Evolutionary conservation across 1,140 invertebrate species (phyloP), one percentile per base, ranked within the genome.

Genomic region (Heliconius melpomene): DNA sequence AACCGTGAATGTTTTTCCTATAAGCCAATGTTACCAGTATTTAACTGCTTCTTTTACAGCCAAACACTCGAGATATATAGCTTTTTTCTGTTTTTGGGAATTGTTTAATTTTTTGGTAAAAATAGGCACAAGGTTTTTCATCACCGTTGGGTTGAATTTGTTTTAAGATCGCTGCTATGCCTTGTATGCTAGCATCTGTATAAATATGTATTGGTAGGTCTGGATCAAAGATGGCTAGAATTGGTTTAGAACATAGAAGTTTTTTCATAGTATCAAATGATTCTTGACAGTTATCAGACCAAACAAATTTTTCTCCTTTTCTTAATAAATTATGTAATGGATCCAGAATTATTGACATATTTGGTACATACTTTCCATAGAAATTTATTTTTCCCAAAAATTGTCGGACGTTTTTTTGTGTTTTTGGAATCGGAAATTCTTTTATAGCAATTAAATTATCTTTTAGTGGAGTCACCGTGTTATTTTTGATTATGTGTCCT

Each of bases 381-480:
- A 66, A 66, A 20, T 66, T 66, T 13, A 66, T 66, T 66, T 66
- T 66, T 66, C 57, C 57, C 20, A 66, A 20, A 66, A 66, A 66
- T 20, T 66, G 57, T 66, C 57, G 13, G 20, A 66, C 57, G 20
- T 66, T 66, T 66, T 66, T 66, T 20, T 66, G 13, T 66, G 57
- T 66, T 66, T 66, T 23, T 66, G 57, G 29, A 73, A 73, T 18
- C 16, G 72, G 72, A 40, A 73, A 73, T 13, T 73, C 36, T 79
- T 75, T 70, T 79, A 73, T 73, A 40, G 72, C 32, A 16, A 73
- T 73, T 73, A 73, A 73, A 40, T 73, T 73, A 40, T 73, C 60
- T 66, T 79, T 79, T 2, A 79, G 38, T 75, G 73, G 78, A 20
- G 6, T 75, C 32, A 75, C 78, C 23, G 78, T 70, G 71, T 66